phyloP scores from a whole-genome alignment of 2,797 vertebrate genomes.

The Sciurus vulgaris region DNA sequence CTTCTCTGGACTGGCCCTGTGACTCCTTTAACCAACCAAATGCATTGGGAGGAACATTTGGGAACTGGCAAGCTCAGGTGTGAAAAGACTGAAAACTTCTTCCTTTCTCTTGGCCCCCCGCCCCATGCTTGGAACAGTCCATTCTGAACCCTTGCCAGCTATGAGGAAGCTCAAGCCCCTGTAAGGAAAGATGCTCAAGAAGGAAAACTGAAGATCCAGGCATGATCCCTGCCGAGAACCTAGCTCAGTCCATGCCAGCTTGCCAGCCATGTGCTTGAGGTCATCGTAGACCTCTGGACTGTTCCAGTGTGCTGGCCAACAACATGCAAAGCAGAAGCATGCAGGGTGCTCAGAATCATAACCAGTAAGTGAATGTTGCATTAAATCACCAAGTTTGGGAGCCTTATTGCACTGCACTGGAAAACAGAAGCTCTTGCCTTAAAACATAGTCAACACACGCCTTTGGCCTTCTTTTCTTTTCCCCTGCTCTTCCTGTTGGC shows the following conservation, averaged over 20 bases:
- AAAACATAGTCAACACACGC: too few species aligned
- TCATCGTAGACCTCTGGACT: not conserved
- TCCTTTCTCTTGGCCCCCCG: not conserved
- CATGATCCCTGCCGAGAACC: too few species aligned
- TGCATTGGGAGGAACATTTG: not conserved
- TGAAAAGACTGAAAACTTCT: not conserved
- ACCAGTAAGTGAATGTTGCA: too few species aligned
- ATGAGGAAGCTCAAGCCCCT: not conserved
- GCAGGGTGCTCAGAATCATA: too few species aligned
- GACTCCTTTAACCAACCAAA: not conserved
- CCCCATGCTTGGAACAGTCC: not conserved
- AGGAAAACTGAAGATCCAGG: not conserved
- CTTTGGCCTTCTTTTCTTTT: too few species aligned
- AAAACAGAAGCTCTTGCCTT: too few species aligned
- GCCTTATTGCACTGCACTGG: too few species aligned
- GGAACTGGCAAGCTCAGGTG: not conserved
- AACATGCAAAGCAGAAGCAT: too few species aligned
- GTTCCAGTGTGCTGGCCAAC: too few species aligned
- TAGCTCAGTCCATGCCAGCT: not conserved
- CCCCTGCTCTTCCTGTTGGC: too few species aligned
- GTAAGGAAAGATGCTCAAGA: not conserved
- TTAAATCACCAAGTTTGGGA: too few species aligned
- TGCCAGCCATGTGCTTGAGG: not conserved
- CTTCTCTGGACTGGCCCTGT: not conserved
- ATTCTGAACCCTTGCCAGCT: not conserved